These are phyloP conservation scores for Augochlora pura DNA, from an alignment of 1,140 invertebrate species.

Conservation along the genomic window DNA sequence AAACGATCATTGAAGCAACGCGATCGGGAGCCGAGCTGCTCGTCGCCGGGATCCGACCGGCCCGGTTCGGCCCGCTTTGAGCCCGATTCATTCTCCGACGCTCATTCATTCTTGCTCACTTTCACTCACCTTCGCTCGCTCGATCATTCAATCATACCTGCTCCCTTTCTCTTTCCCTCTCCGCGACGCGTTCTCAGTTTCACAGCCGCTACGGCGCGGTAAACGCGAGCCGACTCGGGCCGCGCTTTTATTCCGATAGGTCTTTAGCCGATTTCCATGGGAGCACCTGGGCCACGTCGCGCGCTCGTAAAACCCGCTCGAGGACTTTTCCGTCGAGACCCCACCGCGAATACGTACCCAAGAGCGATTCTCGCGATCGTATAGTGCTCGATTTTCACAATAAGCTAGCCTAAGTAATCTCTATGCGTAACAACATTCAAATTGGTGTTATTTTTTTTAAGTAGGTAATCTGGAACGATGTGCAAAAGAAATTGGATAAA, in stretches of 20 bases:
- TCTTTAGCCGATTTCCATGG: conserved; percentile 8
- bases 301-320: conserved; percentile 8
- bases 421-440: too few species aligned
- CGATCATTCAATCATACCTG: background rate
- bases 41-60: too few species aligned
- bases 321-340: background rate
- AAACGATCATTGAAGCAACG: background rate
- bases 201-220: too few species aligned
- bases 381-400: too few species aligned
- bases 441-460: too few species aligned
- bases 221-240: too few species aligned
- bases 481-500: too few species aligned
- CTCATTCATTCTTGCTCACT: background rate
- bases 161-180: background rate
- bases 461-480: too few species aligned
- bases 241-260: background rate
- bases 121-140: conserved; percentile 4
- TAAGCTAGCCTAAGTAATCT: too few species aligned
- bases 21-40: too few species aligned
- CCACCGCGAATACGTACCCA: background rate
- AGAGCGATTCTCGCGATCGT: too few species aligned
- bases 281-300: background rate
- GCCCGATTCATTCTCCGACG: background rate
- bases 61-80: background rate
- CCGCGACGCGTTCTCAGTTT: too few species aligned